Evolutionary conservation across 2,113 vertebrate genomes (phyloP).

Genomic region (Platysternon megacephalum): DNA sequence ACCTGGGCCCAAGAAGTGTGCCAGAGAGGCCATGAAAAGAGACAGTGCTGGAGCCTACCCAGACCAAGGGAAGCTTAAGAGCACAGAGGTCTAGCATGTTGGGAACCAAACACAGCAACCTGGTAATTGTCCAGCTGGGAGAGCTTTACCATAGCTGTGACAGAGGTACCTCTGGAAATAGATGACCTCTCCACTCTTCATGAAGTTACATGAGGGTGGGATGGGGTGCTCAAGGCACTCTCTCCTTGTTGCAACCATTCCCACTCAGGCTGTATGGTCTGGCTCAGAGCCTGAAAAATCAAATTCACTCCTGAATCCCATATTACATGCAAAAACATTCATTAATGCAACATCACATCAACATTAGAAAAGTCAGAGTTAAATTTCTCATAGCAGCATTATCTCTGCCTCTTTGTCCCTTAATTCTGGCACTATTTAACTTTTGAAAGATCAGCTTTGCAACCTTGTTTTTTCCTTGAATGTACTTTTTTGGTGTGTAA

Average conservation of each 20-base stretch:
- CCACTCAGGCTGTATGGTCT: background rate
- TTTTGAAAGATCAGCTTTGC: constrained; percentile 1
- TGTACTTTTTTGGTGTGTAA: constrained; percentile 38
- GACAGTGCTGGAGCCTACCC: background rate
- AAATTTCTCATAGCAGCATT: constrained; percentile 26
- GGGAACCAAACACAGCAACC: background rate
- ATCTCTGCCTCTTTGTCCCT: background rate
- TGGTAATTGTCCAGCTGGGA: background rate
- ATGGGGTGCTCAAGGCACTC: background rate
- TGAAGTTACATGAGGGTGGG: background rate
- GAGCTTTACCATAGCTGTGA: background rate
- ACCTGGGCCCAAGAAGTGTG: background rate
- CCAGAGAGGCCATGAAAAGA: background rate
- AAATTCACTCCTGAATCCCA: background rate
- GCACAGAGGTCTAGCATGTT: background rate
- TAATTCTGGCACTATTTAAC: background rate
- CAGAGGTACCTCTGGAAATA: background rate
- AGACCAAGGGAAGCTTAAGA: background rate
- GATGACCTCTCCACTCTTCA: background rate
- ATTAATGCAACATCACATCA: background rate
- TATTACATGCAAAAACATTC: background rate
- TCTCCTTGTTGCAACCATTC: background rate
- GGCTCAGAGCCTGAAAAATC: background rate
- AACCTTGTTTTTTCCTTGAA: constrained; percentile 16
- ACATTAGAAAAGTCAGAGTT: background rate